These are phyloP conservation scores for Prunella strophiata DNA, from an alignment of 2,797 vertebrate genomes.

Conservation along the genomic window DNA sequence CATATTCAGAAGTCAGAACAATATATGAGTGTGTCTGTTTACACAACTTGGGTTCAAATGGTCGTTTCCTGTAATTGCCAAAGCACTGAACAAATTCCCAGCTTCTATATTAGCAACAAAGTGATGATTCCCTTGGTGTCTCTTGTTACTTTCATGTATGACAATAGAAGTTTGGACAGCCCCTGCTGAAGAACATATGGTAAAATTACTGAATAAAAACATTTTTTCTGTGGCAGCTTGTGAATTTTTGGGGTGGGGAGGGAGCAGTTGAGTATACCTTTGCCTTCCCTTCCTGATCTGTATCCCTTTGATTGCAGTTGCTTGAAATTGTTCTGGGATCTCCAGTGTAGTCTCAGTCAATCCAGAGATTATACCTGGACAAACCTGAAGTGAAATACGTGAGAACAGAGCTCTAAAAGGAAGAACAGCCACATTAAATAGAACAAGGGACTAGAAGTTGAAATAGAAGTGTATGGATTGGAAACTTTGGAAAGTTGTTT, in stretches of 20 bases:
- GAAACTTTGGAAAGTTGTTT: accelerated
- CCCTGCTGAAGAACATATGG: neutral
- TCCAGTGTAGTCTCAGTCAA: neutral
- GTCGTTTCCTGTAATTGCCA: neutral
- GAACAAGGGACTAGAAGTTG: neutral
- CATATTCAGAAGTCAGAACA: neutral
- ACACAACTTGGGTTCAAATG: neutral
- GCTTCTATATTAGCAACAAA: neutral
- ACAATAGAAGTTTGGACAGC: neutral
- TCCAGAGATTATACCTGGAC: neutral
- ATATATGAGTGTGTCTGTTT: neutral
- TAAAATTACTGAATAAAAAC: neutral
- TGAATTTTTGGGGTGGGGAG: neutral
- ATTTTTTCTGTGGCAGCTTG: neutral
- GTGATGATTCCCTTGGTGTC: neutral
- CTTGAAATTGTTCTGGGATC: neutral
- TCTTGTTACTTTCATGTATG: neutral
- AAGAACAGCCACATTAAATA: neutral
- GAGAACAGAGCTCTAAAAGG: neutral
- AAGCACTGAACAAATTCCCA: neutral
- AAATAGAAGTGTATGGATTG: neutral
- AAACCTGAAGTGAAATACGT: neutral
- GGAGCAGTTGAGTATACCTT: neutral
- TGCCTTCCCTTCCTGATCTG: neutral
- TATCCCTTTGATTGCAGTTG: neutral